Percentiles rank a stretch among this genome's conserved stretches.
Conservation (phyloP, 2,888 invertebrate species). For the Caenorhabditis imperialis region DNA sequence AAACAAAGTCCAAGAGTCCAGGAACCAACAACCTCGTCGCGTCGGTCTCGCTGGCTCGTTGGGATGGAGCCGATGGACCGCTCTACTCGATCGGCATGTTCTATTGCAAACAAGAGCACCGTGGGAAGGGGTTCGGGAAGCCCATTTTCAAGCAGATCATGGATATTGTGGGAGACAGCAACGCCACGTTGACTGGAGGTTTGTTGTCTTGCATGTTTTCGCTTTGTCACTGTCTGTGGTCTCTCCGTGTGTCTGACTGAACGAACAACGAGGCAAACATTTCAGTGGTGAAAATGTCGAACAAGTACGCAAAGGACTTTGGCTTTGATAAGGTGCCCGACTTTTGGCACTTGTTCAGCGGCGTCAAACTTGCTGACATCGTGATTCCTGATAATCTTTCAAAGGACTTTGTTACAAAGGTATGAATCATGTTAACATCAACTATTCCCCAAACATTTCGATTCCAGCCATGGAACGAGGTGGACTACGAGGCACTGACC, state of each 20-base stretch:
- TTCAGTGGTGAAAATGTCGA: slow-evolving; percentile 53
- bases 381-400: slow-evolving; percentile 39
- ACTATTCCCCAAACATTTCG: not conserved
- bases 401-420: slow-evolving; percentile 32
- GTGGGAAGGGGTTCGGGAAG: slow-evolving; percentile 45
- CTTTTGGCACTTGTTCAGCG: slow-evolving; percentile 42
- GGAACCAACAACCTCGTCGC: slow-evolving; percentile 28
- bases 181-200: slow-evolving; percentile 43
- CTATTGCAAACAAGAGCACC: slow-evolving; percentile 37
- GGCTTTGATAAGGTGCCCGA: slow-evolving; percentile 50
- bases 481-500: slow-evolving; percentile 42
- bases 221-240: not conserved
- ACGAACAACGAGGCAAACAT: not conserved
- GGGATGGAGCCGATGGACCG: slow-evolving; percentile 28
- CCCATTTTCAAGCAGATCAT: slow-evolving; percentile 46
- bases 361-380: slow-evolving; percentile 26
- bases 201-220: not conserved
- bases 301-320: slow-evolving; percentile 40
- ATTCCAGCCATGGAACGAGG: slow-evolving; percentile 42
- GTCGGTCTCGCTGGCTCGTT: slow-evolving; percentile 37
- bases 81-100: slow-evolving; percentile 53
- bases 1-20: not conserved
- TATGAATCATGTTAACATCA: not conserved
- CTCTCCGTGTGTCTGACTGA: not conserved
- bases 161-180: slow-evolving; percentile 52